phyloP scores from a whole-genome alignment of 2,888 invertebrate genomes.

The Neoitamus cyanurus region DNA sequence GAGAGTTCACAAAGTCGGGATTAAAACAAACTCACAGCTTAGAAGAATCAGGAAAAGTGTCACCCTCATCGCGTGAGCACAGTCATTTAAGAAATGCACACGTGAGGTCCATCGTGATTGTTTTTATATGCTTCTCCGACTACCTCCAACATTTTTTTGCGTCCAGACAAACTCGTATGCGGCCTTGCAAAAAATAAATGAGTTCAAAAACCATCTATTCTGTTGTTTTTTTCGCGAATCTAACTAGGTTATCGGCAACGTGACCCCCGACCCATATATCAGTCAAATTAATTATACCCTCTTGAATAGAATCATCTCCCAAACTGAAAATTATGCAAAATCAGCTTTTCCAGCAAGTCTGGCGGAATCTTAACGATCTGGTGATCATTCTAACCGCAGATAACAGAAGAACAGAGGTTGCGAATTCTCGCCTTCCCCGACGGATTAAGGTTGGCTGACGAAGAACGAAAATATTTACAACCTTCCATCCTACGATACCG shows the following conservation, averaged over 20 bases:
- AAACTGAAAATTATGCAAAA: not conserved
- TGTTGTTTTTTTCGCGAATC: not conserved
- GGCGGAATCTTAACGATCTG: not conserved
- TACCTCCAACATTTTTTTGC: not conserved
- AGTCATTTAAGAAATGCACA: not conserved
- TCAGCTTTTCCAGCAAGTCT: not conserved
- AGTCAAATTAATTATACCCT: not conserved
- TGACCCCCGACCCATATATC: not conserved
- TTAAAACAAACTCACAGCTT: not conserved
- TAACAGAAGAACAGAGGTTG: not conserved
- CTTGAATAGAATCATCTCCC: not conserved
- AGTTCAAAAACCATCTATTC: not conserved
- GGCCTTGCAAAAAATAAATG: not conserved
- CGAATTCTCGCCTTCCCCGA: not conserved
- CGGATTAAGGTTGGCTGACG: not conserved
- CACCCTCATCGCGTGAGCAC: not conserved
- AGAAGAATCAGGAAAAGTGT: not conserved
- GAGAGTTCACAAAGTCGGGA: not conserved
- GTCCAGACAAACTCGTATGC: not conserved
- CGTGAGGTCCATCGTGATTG: not conserved
- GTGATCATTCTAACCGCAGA: not conserved
- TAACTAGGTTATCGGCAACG: not conserved
- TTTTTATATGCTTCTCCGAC: not conserved
- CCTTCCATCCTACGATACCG: not conserved
- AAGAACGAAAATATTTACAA: not conserved